Evolutionary conservation across 2,797 vertebrate genomes (phyloP).

Genomic region (Dendrocincla tyrannina): DNA sequence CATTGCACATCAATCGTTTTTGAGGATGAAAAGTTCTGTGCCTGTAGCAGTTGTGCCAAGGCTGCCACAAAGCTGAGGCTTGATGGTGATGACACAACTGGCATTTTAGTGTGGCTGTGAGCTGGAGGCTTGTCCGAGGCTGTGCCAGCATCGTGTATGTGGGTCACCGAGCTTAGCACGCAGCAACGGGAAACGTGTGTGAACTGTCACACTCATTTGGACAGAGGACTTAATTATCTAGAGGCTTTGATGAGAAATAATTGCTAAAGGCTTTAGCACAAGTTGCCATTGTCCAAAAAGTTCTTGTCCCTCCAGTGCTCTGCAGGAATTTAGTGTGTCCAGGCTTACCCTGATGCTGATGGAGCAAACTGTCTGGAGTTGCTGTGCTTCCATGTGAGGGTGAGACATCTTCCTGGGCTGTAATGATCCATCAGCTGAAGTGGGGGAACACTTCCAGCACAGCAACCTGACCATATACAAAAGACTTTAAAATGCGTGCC

Average conservation of each 20-base stretch:
- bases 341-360: fast-evolving
- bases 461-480: neutral
- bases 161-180: neutral
- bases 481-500: neutral
- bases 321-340: neutral
- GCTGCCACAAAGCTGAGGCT: neutral
- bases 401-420: neutral
- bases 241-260: neutral
- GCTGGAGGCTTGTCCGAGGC: neutral
- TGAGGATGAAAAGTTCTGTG: neutral
- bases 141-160: neutral
- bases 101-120: neutral
- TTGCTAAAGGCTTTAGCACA: neutral
- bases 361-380: neutral
- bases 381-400: neutral
- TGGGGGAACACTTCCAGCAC: fast-evolving
- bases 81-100: fast-evolving
- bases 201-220: neutral
- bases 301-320: neutral
- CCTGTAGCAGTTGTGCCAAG: neutral
- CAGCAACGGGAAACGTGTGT: fast-evolving
- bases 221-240: conserved; percentile 10
- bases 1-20: neutral
- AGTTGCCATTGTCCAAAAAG: neutral
- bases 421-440: neutral